These are phyloP conservation scores for Bombus huntii DNA, from an alignment of 1,140 invertebrate species.

Conservation along the genomic window DNA sequence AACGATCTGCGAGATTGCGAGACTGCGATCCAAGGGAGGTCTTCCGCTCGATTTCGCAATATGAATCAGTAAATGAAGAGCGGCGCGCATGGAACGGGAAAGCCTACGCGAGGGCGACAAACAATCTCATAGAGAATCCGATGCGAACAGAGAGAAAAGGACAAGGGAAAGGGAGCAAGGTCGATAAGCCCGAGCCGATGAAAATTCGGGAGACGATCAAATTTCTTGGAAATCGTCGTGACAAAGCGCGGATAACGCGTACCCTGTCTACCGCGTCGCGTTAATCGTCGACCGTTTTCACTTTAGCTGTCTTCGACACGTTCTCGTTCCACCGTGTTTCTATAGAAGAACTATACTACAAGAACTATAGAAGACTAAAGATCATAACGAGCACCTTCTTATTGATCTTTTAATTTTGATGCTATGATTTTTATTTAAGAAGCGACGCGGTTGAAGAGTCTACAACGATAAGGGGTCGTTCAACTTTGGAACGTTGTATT, in stretches of 20 bases:
- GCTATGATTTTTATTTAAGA: neutral
- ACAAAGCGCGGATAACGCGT: neutral
- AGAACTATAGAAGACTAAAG: too few species aligned
- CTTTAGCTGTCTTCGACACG: neutral
- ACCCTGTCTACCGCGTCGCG: neutral
- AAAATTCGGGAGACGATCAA: neutral
- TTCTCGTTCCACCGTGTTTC: too few species aligned
- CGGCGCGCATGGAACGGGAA: neutral
- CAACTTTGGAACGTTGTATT: neutral
- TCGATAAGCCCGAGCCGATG: neutral
- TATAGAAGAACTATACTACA: too few species aligned
- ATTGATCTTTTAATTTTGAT: too few species aligned
- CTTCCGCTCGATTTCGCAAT: conserved; percentile 25
- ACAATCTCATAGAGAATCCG: neutral
- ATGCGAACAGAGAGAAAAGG: neutral
- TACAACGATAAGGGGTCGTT: neutral
- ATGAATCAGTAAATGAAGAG: conserved; percentile 32
- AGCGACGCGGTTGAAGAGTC: neutral
- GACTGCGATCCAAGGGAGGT: neutral
- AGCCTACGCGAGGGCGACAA: neutral
- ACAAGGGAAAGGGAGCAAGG: neutral
- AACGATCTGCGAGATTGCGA: neutral
- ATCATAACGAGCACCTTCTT: too few species aligned
- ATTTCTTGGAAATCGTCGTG: neutral
- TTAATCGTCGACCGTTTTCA: neutral